Evolutionary conservation across 64 coral and sea anemone species (phyloP).

Genomic region (Montipora sp.): DNA sequence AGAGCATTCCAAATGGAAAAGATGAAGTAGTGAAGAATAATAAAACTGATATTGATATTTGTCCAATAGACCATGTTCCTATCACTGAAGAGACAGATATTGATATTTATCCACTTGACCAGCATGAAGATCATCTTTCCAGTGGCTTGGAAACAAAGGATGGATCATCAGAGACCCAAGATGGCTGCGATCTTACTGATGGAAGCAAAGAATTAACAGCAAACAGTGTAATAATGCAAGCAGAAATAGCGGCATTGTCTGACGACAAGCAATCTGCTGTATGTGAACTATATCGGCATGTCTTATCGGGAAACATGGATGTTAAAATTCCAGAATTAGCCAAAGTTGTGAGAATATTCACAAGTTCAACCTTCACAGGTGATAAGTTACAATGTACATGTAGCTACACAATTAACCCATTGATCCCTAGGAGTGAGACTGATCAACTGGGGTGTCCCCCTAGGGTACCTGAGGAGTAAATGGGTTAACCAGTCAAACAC

Average conservation of each 20-base stretch:
- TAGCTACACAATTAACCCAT: too few relatives aligned
- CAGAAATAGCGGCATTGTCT: neutral
- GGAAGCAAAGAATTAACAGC: neutral
- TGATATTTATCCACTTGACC: slow-evolving; percentile 73
- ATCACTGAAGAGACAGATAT: slow-evolving; percentile 55
- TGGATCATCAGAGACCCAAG: neutral
- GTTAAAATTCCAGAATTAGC: slow-evolving; percentile 61
- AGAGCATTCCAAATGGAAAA: neutral
- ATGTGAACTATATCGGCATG: slow-evolving; percentile 62
- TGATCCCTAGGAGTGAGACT: too few relatives aligned
- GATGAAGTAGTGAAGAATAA: slow-evolving; percentile 33
- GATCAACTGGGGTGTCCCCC: too few relatives aligned
- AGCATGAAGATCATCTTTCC: slow-evolving; percentile 34
- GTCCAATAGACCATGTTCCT: slow-evolving; percentile 65
- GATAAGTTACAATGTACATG: neutral
- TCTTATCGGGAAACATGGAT: slow-evolving; percentile 75
- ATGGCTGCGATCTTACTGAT: neutral
- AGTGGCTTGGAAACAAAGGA: neutral
- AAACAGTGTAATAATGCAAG: neutral
- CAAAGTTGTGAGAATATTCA: slow-evolving; percentile 71
- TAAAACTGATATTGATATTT: slow-evolving; percentile 68
- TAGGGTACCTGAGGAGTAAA: too few relatives aligned
- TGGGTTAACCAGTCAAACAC: too few relatives aligned
- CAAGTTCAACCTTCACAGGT: slow-evolving; percentile 93
- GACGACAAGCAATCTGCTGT: neutral